Conservation (phyloP, 1,140 invertebrate genomes). For the Monomorium pharaonis region DNA sequence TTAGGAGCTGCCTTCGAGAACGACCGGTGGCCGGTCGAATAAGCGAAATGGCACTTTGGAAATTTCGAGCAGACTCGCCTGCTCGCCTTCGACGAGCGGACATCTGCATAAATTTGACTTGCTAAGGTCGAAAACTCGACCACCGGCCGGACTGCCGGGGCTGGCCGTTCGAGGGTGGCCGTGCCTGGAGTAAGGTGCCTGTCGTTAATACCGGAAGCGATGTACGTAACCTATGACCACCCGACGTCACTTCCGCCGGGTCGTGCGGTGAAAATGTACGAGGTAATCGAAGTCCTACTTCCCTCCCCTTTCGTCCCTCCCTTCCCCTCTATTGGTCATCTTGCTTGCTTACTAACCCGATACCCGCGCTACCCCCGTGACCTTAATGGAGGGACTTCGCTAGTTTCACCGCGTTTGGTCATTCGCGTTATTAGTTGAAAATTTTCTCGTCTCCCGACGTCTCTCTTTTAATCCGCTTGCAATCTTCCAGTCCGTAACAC, state of each 20-base stretch:
- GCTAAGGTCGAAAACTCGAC: constrained; percentile 79
- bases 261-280: constrained; percentile 43
- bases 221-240: constrained; percentile 45
- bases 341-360: constrained; percentile 43
- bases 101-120: constrained; percentile 84
- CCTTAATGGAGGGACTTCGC: background rate
- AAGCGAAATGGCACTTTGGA: constrained; percentile 51
- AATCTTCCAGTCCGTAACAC: background rate
- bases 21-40: constrained; percentile 39
- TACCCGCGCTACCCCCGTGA: background rate
- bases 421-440: background rate
- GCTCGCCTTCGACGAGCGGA: constrained; percentile 11
- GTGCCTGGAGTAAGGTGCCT: constrained; percentile 23
- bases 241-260: constrained; percentile 9
- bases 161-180: constrained; percentile 4
- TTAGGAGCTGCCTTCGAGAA: constrained; percentile 4
- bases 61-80: constrained; percentile 56
- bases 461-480: background rate
- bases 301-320: background rate
- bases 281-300: constrained; percentile 28
- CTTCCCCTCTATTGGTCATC: background rate
- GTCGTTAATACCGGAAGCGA: constrained; percentile 57
- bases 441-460: background rate
- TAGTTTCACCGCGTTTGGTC: background rate
- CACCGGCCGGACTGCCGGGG: constrained; percentile 30